A percentile compares a stretch with the other conserved stretches of the same genome.
These are phyloP conservation scores for Thymallus thymallus DNA, from an alignment of 2,113 vertebrate genomes.

Conservation along the genomic window DNA sequence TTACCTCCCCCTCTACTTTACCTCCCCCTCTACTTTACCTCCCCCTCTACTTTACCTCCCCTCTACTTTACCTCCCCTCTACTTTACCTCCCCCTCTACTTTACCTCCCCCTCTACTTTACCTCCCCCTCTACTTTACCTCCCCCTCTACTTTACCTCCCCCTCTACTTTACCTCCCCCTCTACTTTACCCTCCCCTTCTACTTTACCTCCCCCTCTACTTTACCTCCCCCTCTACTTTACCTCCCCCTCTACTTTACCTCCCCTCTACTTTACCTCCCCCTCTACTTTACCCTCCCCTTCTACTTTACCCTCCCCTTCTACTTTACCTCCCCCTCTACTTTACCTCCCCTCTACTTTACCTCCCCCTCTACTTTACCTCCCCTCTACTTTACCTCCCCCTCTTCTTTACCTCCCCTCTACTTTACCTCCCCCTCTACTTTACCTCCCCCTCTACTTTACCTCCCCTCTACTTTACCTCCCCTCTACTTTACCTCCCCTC, in stretches of 20 bases:
- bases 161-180: neutral
- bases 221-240: neutral
- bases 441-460: neutral
- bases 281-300: neutral
- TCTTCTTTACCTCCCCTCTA: neutral
- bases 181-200: neutral
- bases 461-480: neutral
- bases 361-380: neutral
- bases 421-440: neutral
- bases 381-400: neutral
- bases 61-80: no score
- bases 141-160: neutral
- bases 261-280: neutral
- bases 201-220: neutral
- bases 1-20: neutral
- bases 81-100: neutral
- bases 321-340: neutral
- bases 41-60: neutral
- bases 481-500: no score
- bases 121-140: neutral
- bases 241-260: neutral
- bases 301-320: neutral
- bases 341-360: no score
- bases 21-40: neutral
- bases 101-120: neutral